Conservation (phyloP, 2,888 invertebrate genomes). For the Scaptomyza tumidula region DNA sequence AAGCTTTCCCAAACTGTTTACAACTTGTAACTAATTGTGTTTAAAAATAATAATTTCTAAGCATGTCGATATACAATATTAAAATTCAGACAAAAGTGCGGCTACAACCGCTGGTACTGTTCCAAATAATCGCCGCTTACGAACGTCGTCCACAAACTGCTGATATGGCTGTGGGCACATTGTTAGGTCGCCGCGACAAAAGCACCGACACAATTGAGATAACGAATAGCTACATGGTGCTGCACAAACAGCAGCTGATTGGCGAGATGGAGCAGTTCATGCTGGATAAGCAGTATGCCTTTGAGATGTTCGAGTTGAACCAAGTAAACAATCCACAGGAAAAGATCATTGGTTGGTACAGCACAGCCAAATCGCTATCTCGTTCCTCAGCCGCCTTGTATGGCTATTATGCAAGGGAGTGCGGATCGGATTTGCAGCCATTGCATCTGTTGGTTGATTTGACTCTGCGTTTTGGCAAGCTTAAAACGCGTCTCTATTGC, state of each 20-base stretch:
- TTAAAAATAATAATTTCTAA: neutral
- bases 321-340: conserved; percentile 54
- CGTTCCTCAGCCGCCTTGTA: conserved; percentile 43
- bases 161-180: conserved; percentile 54
- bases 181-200: conserved; percentile 51
- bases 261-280: conserved; percentile 46
- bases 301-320: conserved; percentile 56
- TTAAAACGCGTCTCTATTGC: conserved; percentile 49
- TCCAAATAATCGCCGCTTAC: conserved; percentile 62
- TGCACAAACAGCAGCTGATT: conserved; percentile 44
- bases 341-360: conserved; percentile 63
- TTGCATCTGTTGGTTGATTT: conserved; percentile 62
- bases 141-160: conserved; percentile 56
- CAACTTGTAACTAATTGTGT: neutral
- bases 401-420: conserved; percentile 49
- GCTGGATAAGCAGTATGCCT: conserved; percentile 53
- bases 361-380: conserved; percentile 52
- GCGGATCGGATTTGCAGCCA: conserved; percentile 42
- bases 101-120: conserved; percentile 61
- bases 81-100: conserved; percentile 47
- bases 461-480: conserved; percentile 28
- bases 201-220: conserved; percentile 48
- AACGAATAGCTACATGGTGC: conserved; percentile 52
- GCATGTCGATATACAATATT: conserved; percentile 53
- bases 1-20: neutral